Evolutionary conservation across 2,797 vertebrate genomes (phyloP).

Genomic region (Pseudomugil tenellus): DNA sequence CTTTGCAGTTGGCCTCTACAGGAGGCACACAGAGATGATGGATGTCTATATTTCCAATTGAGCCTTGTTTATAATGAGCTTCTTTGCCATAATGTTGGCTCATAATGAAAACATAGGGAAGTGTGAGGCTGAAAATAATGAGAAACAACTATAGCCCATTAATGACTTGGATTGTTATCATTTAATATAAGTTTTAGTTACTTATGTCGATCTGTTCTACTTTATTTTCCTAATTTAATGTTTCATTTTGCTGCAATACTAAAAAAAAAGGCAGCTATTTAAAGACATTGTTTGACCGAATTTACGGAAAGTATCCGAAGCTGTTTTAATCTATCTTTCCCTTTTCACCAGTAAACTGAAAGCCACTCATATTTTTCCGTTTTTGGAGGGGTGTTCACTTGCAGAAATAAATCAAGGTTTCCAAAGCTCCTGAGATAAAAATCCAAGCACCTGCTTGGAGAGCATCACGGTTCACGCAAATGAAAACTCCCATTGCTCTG

Average conservation of each 20-base stretch:
- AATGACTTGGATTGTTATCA: slow-evolving; percentile 66
- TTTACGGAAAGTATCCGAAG: slow-evolving; percentile 26
- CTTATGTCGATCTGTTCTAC: slow-evolving; percentile 20
- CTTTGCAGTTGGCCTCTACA: slow-evolving; percentile 51
- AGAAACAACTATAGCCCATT: slow-evolving; percentile 56
- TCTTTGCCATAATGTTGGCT: slow-evolving; percentile 56
- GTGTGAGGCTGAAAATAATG: slow-evolving; percentile 60
- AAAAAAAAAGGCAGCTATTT: slow-evolving; percentile 17
- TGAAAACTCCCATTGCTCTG: slow-evolving; percentile 4
- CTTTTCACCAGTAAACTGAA: slow-evolving; percentile 32
- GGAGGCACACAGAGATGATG: slow-evolving; percentile 69
- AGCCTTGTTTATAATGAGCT: slow-evolving; percentile 74
- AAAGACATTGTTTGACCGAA: slow-evolving; percentile 1
- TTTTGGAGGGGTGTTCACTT: slow-evolving; percentile 26
- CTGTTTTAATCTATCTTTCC: slow-evolving; percentile 11
- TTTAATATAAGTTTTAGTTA: slow-evolving; percentile 51
- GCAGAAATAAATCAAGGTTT: slow-evolving; percentile 50
- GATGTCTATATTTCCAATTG: slow-evolving; percentile 70
- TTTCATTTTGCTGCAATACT: slow-evolving; percentile 24
- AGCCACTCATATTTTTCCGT: slow-evolving; percentile 18
- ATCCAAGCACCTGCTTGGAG: slow-evolving; percentile 50
- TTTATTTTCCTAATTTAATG: slow-evolving; percentile 37
- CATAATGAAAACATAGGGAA: slow-evolving; percentile 54
- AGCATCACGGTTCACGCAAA: slow-evolving; percentile 52
- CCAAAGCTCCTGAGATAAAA: slow-evolving; percentile 40